Evolutionary conservation across 2,888 invertebrate species (phyloP).

Genomic region (Argyresthia albistria): DNA sequence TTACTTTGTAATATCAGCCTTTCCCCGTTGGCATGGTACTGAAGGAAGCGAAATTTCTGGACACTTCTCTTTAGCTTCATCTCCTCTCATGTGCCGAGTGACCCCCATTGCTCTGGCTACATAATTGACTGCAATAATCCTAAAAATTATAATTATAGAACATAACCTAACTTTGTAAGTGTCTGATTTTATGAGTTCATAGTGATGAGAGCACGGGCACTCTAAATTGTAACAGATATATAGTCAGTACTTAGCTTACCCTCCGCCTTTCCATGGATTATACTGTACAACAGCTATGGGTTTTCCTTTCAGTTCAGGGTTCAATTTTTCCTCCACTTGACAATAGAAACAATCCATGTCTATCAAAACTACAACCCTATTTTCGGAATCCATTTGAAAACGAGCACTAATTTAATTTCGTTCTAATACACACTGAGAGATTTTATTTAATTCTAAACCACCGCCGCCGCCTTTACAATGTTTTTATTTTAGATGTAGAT

Average conservation of each 20-base stretch:
- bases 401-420: neutral
- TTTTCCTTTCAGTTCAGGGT: slow-evolving; percentile 86
- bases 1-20: slow-evolving; percentile 94
- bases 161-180: neutral
- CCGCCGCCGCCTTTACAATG: too few species aligned
- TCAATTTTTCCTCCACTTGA: slow-evolving; percentile 95
- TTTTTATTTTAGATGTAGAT: too few species aligned
- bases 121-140: slow-evolving; percentile 98
- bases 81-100: slow-evolving; percentile 90
- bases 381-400: slow-evolving; percentile 54
- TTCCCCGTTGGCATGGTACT: slow-evolving; percentile 91
- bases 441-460: too few species aligned
- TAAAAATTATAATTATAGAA: slow-evolving; percentile 27
- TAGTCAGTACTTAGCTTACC: slow-evolving; percentile 79
- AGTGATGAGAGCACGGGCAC: neutral
- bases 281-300: slow-evolving; percentile 98
- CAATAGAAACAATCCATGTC: slow-evolving; percentile 99
- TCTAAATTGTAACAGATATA: neutral
- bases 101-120: slow-evolving; percentile 94
- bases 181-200: neutral
- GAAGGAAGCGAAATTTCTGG: slow-evolving; percentile 87
- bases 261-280: slow-evolving; percentile 93
- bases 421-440: neutral
- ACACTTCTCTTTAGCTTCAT: slow-evolving; percentile 91
- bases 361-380: slow-evolving; percentile 86